Evolutionary conservation across 1,140 invertebrate species (phyloP), one percentile per base, ranked within the genome.

Genomic region (Leptoteleia sp.): DNA sequence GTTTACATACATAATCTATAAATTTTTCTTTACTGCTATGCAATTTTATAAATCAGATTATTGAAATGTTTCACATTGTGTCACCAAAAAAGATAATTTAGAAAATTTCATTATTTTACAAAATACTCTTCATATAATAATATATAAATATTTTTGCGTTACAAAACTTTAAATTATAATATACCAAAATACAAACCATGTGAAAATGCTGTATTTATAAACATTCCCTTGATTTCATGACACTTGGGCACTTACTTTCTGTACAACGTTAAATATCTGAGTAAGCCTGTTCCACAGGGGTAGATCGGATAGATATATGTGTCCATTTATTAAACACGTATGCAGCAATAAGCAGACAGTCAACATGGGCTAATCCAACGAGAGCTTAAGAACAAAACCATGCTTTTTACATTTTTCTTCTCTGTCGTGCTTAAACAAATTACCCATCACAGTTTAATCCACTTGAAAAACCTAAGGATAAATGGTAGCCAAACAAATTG

Each of bases 311-410:
- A 61, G 57, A 61, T 61, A 61, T 45, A 61, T 47, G 57, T 5
- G 42, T 29, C 42, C 42, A 61, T 61, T 61, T 61, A 47, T 61
- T 61, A 61, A 45, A 43, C 16, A 25, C 40, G 16, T 25, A 35
- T 15, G 11, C 25, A 1, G 48, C 31, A 22, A 37, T 37, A 54
- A 54, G 48, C 31, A 13, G 50, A 37, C 22, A 17, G 35, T 5
- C 1, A 35, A 52, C 11, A 38, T 38, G 33, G 17, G 35, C 11
- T 38, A 54, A 54, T 35, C 35, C 50, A 54, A 6, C 9, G 19
- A 54, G 35, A 38, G 50, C 50, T 54, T 54, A 38, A 37, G 50
- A 40, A 40, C 50, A 40, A 54, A 54, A 38, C 11, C 35, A 40
- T 25, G 16, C 22, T 54, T 37, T 54, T 38, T 38, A 12, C 17